Evolutionary conservation across 2,113 vertebrate species (phyloP), one percentile per base, ranked within the genome.

Genomic region (Haemorhous mexicanus): DNA sequence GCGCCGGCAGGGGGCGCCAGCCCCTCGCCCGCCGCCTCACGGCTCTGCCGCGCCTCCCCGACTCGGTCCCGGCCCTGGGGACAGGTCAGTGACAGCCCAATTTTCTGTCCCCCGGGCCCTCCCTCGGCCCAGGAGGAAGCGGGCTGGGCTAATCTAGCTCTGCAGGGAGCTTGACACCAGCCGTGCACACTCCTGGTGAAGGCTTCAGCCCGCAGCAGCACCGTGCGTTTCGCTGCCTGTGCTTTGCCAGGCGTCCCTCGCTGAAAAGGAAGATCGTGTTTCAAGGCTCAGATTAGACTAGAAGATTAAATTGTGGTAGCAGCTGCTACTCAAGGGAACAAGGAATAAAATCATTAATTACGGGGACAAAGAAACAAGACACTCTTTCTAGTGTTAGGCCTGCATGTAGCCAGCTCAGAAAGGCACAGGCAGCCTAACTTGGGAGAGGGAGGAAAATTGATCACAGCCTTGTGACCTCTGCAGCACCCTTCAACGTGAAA

Each of bases 291-390:
- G 9, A 79, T 87, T 73, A 93, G 46, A 53, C 59, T 76, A 18
- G 89, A 73, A 87, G 82, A 95, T 96, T 87, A 93, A 91, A 91
- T 46, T 43, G 78, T 66, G 50, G 81, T 67, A 91, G 43, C 87
- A 95, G 93, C 94, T 95, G 93, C 85, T 77, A 55, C 78, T 63
- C 67, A 46, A 62, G 46, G 75, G 50, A 83, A 49, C 76, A 44
- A 52, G 68, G 37, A 93, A 79, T 78, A 91, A 96, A 94, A 87
- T 75, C 7, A 92, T 94, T 95, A 95, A 95, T 90, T 72, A 90
- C 7, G 11, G 4, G 43, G 33, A 73, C 91, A 89, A 73, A 72
- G 93, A 89, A 91, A 91, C 33, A 63, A 61, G 74, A 79, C 43
- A 59, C 30, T 49, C 46, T 46, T 69, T 62, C 50, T 70, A 18